These are phyloP conservation scores for Ctena decussata DNA, from an alignment of 2,888 invertebrate species.

Conservation along the genomic window DNA sequence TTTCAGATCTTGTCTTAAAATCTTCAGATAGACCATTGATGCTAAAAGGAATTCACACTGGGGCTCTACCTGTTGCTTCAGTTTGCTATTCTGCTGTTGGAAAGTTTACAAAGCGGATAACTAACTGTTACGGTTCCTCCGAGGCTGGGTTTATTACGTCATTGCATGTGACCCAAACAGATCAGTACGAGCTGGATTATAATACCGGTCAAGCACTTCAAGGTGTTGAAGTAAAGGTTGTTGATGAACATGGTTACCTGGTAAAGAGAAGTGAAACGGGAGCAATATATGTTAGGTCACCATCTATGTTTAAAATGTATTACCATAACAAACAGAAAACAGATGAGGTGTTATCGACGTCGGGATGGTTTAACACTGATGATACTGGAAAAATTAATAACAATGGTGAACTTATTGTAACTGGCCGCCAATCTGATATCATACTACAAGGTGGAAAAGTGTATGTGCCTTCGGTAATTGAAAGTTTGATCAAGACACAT, in stretches of 20 bases:
- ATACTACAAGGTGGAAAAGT: constrained; percentile 24
- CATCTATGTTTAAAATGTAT: constrained; percentile 28
- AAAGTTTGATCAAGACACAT: constrained; percentile 38
- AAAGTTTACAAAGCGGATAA: constrained; percentile 8
- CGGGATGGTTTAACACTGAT: constrained; percentile 53
- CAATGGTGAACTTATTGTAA: constrained; percentile 24
- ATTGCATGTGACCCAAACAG: neutral
- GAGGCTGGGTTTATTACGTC: constrained; percentile 38
- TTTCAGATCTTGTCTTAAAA: constrained; percentile 15
- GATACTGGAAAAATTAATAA: constrained; percentile 34
- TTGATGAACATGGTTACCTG: constrained; percentile 20
- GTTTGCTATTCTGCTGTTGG: constrained; percentile 42
- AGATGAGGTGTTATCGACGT: constrained; percentile 3
- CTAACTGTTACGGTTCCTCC: constrained; percentile 34
- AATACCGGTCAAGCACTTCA: constrained; percentile 20
- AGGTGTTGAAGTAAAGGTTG: constrained; percentile 47
- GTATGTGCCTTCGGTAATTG: constrained; percentile 18
- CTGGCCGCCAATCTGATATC: constrained; percentile 25
- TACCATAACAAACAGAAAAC: constrained; percentile 24
- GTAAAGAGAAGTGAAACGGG: constrained; percentile 30
- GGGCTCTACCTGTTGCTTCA: constrained; percentile 32
- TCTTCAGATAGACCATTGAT: neutral
- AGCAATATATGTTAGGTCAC: constrained; percentile 26
- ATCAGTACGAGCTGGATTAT: constrained; percentile 8
- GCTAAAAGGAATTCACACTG: constrained; percentile 44